Evolutionary conservation across 2,113 vertebrate species (phyloP).

Genomic region (Cyphomyrus plagiostoma): DNA sequence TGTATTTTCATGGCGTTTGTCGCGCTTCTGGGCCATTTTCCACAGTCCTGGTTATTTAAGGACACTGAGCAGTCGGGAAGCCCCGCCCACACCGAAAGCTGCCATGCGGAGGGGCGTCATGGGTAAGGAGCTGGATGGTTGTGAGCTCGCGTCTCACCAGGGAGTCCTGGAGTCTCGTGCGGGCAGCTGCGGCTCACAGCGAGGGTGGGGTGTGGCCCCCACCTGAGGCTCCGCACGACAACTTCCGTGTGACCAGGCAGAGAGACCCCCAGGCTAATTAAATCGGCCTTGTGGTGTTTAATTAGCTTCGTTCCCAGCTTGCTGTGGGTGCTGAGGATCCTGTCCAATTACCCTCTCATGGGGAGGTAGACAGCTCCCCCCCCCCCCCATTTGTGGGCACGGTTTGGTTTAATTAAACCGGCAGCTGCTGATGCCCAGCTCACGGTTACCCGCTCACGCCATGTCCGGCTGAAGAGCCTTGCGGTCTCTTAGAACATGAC

Average conservation of each 20-base stretch:
- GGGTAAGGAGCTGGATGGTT: not conserved
- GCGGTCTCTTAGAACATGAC: not conserved
- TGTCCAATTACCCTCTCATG: slow-evolving; percentile 6
- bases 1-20: not conserved
- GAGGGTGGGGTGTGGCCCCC: not conserved
- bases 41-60: not conserved
- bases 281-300: not conserved
- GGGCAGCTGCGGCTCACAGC: not conserved
- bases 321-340: slow-evolving; percentile 1
- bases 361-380: not conserved
- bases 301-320: not conserved
- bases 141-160: not conserved
- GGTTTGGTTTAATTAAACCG: not conserved
- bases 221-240: not conserved
- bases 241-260: not conserved
- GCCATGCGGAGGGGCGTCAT: not conserved
- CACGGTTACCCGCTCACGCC: not conserved
- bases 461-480: not conserved
- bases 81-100: not conserved
- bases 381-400: not conserved
- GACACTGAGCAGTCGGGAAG: not conserved
- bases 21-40: not conserved
- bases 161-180: not conserved
- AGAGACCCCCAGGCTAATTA: not conserved
- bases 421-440: not conserved